Percentiles rank a stretch among this genome's conserved stretches.
Evolutionary conservation across 1,140 invertebrate genomes (phyloP).

Genomic region (Pseudobourletiella spinata): DNA sequence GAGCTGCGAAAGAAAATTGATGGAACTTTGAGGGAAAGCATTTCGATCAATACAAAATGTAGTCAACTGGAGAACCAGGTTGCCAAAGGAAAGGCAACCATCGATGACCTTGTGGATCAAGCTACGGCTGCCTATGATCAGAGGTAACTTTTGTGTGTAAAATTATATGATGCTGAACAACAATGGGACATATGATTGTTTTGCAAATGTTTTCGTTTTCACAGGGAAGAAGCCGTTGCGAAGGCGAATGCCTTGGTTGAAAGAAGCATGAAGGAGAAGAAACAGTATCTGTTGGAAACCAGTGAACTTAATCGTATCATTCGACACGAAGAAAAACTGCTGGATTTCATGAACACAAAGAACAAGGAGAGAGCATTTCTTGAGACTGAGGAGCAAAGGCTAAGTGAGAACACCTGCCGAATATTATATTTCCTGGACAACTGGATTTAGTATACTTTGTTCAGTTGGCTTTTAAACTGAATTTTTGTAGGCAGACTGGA

Average conservation of each 20-base stretch:
- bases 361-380: slow-evolving; percentile 31
- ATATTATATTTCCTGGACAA: too few relatives aligned
- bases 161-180: not conserved
- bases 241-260: slow-evolving; percentile 28
- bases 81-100: slow-evolving; percentile 15
- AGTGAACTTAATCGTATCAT: slow-evolving; percentile 29
- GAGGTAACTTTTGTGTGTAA: slow-evolving; percentile 12
- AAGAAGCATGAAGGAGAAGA: slow-evolving; percentile 33
- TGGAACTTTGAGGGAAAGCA: slow-evolving; percentile 24
- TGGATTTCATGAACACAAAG: slow-evolving; percentile 34
- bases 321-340: slow-evolving; percentile 33
- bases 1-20: slow-evolving; percentile 21
- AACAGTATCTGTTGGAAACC: slow-evolving; percentile 30
- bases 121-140: slow-evolving; percentile 30
- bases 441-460: too few relatives aligned
- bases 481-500: slow-evolving; percentile 31
- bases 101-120: slow-evolving; percentile 30
- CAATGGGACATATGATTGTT: too few relatives aligned
- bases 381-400: slow-evolving; percentile 31
- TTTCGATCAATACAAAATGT: slow-evolving; percentile 20
- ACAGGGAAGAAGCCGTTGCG: slow-evolving; percentile 31
- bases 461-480: too few relatives aligned
- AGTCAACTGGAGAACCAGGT: slow-evolving; percentile 15
- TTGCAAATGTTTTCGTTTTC: not conserved
- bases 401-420: slow-evolving; percentile 17